Evolutionary conservation across 2,797 vertebrate species (phyloP), one percentile per base, ranked within the genome.

Genomic region (Luscinia megarhynchos): DNA sequence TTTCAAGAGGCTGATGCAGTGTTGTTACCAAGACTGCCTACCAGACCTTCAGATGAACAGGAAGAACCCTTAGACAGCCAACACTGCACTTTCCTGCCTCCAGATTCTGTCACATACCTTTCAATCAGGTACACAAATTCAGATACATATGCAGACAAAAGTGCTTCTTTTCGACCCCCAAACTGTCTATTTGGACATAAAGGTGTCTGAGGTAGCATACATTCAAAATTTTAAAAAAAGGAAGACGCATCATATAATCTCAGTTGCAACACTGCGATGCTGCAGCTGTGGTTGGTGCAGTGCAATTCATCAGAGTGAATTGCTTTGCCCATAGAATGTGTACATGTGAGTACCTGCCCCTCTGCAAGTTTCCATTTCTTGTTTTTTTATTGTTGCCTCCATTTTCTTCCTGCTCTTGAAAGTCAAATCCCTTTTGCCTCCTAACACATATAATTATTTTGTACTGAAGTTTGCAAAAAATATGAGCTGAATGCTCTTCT

Each of bases 101-200:
- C 24, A 61, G 27, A 29, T 14, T 61, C 21, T 48, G n/a, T 12
- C 58, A 46, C 5, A 1, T 6, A 45, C 7, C 10, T 76, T 82
- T 41, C 21, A 51, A 59, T 36, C 5, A 62, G 15, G 6, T 55
- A 51, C 17, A 43, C 19, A 63, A n/a, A 51, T 6, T n/a, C 0
- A 0, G n/a, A 53, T 20, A 5, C 1, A 45, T 15, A 29, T 20
- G 4, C 8, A 57, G 38, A 59, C 2, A 30, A 18, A 40, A 8
- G 1, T 69, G 23, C 15, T 38, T 77, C 57, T 74, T n/a, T 32
- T 10, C 51, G 18, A 53, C 29, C 9, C 34, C 13, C 20, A 81
- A 27, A 51, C 6, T 48, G 1, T 29, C 3, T 7, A 1, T 64
- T 61, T 78, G 40, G 22, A 62, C 29, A 48, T 32, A 48, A 66